Base-by-base conservation (phyloP, 2,888 invertebrate species). In the Sinelater perroti region DNA sequence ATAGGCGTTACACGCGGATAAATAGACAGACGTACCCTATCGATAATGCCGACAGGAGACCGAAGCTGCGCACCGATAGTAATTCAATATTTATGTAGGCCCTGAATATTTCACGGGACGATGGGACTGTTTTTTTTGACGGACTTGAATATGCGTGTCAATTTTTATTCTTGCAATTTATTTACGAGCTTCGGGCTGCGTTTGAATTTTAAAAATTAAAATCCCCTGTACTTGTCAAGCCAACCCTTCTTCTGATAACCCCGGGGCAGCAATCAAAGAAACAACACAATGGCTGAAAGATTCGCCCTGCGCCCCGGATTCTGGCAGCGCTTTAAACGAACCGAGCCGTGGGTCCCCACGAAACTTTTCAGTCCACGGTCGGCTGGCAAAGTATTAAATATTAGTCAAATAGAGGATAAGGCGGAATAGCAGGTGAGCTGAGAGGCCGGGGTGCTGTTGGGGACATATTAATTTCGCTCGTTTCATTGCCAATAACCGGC, bases 401-500 rank as follows among this genome's bases (percentile, higher is more conserved):
- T 40, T 20, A 56, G 49, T 56, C 18, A 35, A 56, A 50, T 35
- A 20, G 24, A 26, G 13, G 21, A 33, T 45, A 58, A 49, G 36
- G 24, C 42, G 49, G 54, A 53, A 46, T 53, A 58, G 31, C 40
- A 54, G 36, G 46, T 46, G 31, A 46, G 28, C 26, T 11, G 33
- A 42, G 18, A 35, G 38, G 20, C 31, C 20, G n/a, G n/a, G n/a
- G 42, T 52, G 33, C 52, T 52, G 52, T 30, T 46, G 49, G 42
- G 45, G 55, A 59, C 59, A 55, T 59, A 59, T 59, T 59, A 59
- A 59, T 59, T 55, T 55, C 46, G 65, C 63, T 33, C 62, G 64
- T 67, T 69, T 71, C 70, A 72, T 73, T 72, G 72, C 70, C 72
- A 71, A 56, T 60, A 60, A 60, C 58, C 58, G 35, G 62, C 62